phyloP scores from a whole-genome alignment of 1,140 invertebrate genomes.

The Aporrectodea caliginosa region DNA sequence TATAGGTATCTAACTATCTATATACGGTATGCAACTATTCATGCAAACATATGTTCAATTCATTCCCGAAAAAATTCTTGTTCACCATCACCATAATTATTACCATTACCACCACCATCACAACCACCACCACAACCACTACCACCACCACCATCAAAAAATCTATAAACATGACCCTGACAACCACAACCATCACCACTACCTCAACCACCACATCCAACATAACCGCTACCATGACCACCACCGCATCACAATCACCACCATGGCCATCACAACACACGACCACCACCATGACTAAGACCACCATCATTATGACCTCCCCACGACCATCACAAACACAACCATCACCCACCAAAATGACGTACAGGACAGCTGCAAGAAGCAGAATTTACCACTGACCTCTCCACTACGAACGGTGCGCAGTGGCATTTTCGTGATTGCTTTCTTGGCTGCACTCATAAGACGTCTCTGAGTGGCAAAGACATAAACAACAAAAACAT shows the following conservation, averaged over 20 bases:
- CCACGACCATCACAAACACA: neutral
- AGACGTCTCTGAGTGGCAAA: conserved; percentile 68
- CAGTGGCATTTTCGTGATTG: conserved; percentile 81
- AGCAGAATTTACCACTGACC: too few species aligned
- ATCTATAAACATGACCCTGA: neutral
- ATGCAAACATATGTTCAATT: too few species aligned
- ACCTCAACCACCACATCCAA: neutral
- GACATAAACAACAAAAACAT: conserved; percentile 12
- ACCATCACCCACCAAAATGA: neutral
- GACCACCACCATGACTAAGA: neutral
- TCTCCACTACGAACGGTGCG: conserved; percentile 77
- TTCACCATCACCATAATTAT: too few species aligned
- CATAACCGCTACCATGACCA: neutral
- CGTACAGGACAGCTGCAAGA: too few species aligned
- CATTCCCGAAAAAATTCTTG: too few species aligned
- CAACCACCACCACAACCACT: too few species aligned
- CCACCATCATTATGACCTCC: neutral
- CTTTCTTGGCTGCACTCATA: conserved; percentile 83
- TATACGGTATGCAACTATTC: too few species aligned
- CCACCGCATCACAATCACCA: neutral
- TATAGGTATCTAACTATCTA: too few species aligned
- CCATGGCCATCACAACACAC: neutral
- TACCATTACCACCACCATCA: too few species aligned
- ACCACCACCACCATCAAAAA: neutral
- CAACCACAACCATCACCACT: conserved; percentile 1